A percentile compares a stretch with the other conserved stretches of the same genome.
These are phyloP conservation scores for Papilio demoleus DNA, from an alignment of 2,888 invertebrate species.

Conservation along the genomic window DNA sequence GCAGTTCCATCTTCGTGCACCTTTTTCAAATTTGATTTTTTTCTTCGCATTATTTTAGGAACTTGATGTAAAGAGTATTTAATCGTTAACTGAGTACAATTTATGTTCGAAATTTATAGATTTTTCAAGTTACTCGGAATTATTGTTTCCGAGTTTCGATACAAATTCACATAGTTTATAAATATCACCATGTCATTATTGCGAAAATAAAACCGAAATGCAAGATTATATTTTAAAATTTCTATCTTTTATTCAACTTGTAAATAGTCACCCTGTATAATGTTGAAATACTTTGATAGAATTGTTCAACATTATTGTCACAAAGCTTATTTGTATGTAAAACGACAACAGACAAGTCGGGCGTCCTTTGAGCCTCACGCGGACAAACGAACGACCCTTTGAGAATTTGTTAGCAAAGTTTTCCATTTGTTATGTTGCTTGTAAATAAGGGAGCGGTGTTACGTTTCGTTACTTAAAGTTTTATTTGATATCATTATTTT, in stretches of 20 bases:
- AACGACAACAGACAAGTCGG: neutral
- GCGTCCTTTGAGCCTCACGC: slow-evolving; percentile 11
- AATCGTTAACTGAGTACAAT: too few species aligned
- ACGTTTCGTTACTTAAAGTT: neutral
- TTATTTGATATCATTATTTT: slow-evolving; percentile 5
- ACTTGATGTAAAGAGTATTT: too few species aligned
- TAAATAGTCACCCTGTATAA: neutral
- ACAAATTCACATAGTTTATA: too few species aligned
- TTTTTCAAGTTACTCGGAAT: too few species aligned
- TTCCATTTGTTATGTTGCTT: slow-evolving; percentile 15
- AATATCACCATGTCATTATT: too few species aligned
- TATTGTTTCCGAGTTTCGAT: too few species aligned
- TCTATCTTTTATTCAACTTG: neutral
- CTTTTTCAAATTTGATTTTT: too few species aligned
- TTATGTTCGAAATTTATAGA: too few species aligned
- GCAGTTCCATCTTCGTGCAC: too few species aligned
- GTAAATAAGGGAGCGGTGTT: neutral
- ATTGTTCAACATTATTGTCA: neutral
- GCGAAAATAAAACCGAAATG: too few species aligned
- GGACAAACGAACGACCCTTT: slow-evolving; percentile 17
- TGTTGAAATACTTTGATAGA: slow-evolving; percentile 1
- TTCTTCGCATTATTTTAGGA: too few species aligned
- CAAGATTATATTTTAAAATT: too few species aligned
- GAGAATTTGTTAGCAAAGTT: slow-evolving; percentile 22
- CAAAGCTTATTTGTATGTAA: slow-evolving; percentile 30